Percentiles rank a stretch among this genome's conserved stretches.
Conservation (phyloP, 2,113 vertebrate species). For the Syngnathus floridae region DNA sequence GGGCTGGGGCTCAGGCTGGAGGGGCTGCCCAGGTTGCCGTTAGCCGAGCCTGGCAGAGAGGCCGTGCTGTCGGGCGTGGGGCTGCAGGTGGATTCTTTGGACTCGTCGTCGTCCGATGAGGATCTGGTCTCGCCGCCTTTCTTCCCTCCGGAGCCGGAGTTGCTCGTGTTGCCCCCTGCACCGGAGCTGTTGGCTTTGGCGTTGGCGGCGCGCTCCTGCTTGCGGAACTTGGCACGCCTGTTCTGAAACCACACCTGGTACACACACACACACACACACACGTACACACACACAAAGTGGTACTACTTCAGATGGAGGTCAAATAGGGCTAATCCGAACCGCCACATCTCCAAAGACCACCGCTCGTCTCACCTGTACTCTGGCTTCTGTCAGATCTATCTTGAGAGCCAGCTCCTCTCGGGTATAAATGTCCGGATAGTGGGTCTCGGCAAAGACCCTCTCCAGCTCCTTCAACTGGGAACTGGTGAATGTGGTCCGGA, state of each 20-base stretch:
- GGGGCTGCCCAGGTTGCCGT: constrained; percentile 77
- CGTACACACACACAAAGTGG: not conserved
- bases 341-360: not conserved
- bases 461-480: constrained; percentile 94
- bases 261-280: constrained; percentile 14
- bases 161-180: constrained; percentile 40
- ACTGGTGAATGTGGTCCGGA: constrained; percentile 92
- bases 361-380: constrained; percentile 79
- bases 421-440: constrained; percentile 91
- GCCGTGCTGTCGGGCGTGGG: constrained; percentile 95
- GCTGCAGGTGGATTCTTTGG: constrained; percentile 93
- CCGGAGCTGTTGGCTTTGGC: constrained; percentile 72
- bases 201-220: constrained; percentile 89
- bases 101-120: constrained; percentile 89
- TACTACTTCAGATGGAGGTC: not conserved
- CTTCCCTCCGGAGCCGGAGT: constrained; percentile 65
- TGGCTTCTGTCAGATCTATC: constrained; percentile 91
- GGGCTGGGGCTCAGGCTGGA: constrained; percentile 89
- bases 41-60: constrained; percentile 77
- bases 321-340: not conserved
- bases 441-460: constrained; percentile 89
- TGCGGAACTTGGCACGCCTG: constrained; percentile 90
- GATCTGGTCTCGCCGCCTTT: constrained; percentile 77
- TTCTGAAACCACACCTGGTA: constrained; percentile 97
- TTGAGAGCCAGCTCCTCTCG: constrained; percentile 91